A percentile compares a stretch with the other conserved stretches of the same genome.
Evolutionary conservation across 2,888 invertebrate species (phyloP).

Genomic region (Drosophila monieri): DNA sequence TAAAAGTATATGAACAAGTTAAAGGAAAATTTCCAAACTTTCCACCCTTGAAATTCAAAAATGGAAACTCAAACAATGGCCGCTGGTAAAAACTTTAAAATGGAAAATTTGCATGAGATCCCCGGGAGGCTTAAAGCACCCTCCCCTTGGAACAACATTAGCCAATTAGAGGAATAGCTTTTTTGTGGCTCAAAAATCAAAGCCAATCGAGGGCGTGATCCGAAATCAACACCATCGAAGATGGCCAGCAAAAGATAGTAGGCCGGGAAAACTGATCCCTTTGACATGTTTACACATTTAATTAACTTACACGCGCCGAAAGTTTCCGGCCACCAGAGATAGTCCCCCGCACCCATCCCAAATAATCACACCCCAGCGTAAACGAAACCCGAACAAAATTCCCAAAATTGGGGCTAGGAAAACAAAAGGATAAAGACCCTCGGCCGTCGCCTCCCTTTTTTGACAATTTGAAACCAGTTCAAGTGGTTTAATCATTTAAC

Average conservation of each 20-base stretch:
- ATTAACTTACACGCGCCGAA: slow-evolving; percentile 75
- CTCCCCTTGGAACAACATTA: slow-evolving; percentile 16
- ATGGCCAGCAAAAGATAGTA: slow-evolving; percentile 4
- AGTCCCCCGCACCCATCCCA: slow-evolving; percentile 29
- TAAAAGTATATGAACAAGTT: background rate
- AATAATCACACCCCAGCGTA: slow-evolving; percentile 40
- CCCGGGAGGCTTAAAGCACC: slow-evolving; percentile 5
- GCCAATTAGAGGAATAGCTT: slow-evolving; percentile 63
- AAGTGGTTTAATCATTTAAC: slow-evolving; percentile 82
- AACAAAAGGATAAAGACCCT: slow-evolving; percentile 55
- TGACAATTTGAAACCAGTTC: slow-evolving; percentile 78
- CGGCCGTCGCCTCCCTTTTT: slow-evolving; percentile 27
- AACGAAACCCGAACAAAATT: slow-evolving; percentile 35
- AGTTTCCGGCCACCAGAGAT: slow-evolving; percentile 61
- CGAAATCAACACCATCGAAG: slow-evolving; percentile 68
- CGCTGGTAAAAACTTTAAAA: slow-evolving; percentile 46
- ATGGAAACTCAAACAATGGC: slow-evolving; percentile 26
- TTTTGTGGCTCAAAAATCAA: slow-evolving; percentile 52
- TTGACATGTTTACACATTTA: slow-evolving; percentile 80
- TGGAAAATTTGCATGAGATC: slow-evolving; percentile 53
- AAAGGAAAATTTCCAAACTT: slow-evolving; percentile 6
- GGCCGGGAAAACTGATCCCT: slow-evolving; percentile 33
- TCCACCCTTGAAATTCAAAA: slow-evolving; percentile 12
- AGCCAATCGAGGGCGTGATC: slow-evolving; percentile 58
- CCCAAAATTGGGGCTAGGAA: slow-evolving; percentile 56